Evolutionary conservation across 2,888 invertebrate species (phyloP).

Genomic region (Phragmatobia fuliginosa): DNA sequence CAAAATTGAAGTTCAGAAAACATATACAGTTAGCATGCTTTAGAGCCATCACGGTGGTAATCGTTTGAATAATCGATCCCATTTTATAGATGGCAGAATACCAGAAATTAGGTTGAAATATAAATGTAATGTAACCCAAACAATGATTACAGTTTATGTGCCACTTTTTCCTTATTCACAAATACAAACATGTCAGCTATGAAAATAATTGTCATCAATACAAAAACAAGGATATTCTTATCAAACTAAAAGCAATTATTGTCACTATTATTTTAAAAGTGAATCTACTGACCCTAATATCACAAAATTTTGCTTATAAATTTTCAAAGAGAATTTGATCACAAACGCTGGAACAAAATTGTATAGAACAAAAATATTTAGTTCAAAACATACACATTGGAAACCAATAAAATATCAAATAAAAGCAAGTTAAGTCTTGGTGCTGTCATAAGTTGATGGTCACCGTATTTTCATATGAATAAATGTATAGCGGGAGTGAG

Average conservation of each 20-base stretch:
- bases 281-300: background rate
- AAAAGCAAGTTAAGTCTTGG: background rate
- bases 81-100: too few species aligned
- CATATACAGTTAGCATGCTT: background rate
- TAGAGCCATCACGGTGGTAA: background rate
- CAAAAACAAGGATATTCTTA: background rate
- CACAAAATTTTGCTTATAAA: background rate
- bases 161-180: background rate
- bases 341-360: background rate
- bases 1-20: background rate
- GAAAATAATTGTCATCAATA: background rate
- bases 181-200: background rate
- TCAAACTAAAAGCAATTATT: background rate
- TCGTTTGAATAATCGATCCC: background rate
- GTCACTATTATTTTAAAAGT: background rate
- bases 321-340: too few species aligned
- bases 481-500: slow-evolving; percentile 42
- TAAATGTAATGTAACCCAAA: background rate
- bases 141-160: background rate
- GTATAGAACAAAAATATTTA: background rate
- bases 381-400: background rate
- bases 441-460: slow-evolving; percentile 5
- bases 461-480: slow-evolving; percentile 36
- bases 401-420: background rate
- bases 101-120: too few species aligned